phyloP scores from a whole-genome alignment of 1,140 invertebrate genomes.

The Chelonus insularis region DNA sequence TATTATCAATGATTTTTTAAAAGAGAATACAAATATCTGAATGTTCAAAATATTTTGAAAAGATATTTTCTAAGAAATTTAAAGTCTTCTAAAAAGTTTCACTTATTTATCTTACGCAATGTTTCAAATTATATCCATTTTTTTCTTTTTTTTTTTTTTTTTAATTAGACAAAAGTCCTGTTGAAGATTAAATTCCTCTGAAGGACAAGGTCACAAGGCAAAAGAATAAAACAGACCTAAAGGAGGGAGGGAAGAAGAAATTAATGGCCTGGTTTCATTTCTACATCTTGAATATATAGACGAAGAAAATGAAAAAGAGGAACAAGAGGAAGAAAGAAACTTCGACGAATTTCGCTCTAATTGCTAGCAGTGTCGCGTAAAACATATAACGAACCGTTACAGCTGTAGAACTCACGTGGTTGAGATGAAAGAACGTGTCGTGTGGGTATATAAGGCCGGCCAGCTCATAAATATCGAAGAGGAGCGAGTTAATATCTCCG shows the following conservation, averaged over 20 bases:
- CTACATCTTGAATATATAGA: neutral
- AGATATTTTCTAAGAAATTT: too few species aligned
- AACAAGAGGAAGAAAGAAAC: neutral
- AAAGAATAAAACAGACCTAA: neutral
- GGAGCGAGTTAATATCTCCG: conserved; percentile 24
- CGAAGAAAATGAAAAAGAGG: neutral
- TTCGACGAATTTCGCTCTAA: conserved; percentile 24
- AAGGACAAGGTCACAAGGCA: conserved; percentile 11
- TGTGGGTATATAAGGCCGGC: conserved; percentile 13
- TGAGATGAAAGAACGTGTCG: conserved; percentile 1
- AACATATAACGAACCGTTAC: conserved; percentile 25
- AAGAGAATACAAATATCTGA: too few species aligned
- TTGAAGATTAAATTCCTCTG: conserved; percentile 17
- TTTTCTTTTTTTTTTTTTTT: neutral
- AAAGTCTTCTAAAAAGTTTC: too few species aligned
- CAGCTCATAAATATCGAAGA: conserved; percentile 29
- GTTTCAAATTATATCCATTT: neutral
- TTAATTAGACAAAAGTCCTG: neutral
- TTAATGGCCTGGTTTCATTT: conserved; percentile 3
- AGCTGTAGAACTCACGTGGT: neutral
- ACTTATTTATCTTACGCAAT: too few species aligned
- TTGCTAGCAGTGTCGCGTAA: conserved; percentile 18
- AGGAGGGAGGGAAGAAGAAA: neutral
- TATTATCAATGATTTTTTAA: too few species aligned
- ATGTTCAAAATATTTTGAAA: too few species aligned